Evolutionary conservation across 2,888 invertebrate genomes (phyloP).

Genomic region (Lepas anatifera): DNA sequence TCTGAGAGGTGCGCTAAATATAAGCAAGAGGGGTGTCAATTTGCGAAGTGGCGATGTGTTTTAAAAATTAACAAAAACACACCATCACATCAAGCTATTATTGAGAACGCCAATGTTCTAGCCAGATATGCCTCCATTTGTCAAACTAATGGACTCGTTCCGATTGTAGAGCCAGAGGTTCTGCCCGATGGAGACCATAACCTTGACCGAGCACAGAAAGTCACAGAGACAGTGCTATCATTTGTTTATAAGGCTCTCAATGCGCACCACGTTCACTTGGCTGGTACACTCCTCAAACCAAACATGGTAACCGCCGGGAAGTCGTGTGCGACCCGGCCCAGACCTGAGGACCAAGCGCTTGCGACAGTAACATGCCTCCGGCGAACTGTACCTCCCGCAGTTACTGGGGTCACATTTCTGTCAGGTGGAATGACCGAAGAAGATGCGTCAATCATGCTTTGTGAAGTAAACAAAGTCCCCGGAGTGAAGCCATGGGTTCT

Average conservation of each 20-base stretch:
- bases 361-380: conserved; percentile 88
- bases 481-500: conserved; percentile 25
- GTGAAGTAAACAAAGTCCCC: conserved; percentile 59
- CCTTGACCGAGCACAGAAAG: conserved; percentile 79
- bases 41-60: conserved; percentile 82
- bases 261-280: conserved; percentile 95
- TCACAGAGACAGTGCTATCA: conserved; percentile 87
- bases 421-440: conserved; percentile 98
- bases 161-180: conserved; percentile 98
- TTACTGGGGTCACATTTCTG: conserved; percentile 91
- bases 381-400: conserved; percentile 89
- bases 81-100: conserved; percentile 77
- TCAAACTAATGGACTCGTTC: conserved; percentile 91
- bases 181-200: conserved; percentile 96
- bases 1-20: conserved; percentile 89
- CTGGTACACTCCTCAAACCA: conserved; percentile 94
- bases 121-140: conserved; percentile 96
- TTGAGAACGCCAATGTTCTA: conserved; percentile 87
- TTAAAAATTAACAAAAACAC: conserved; percentile 69
- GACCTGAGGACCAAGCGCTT: conserved; percentile 69
- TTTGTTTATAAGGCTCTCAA: conserved; percentile 92
- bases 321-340: conserved; percentile 57
- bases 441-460: conserved; percentile 89
- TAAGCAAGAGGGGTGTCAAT: conserved; percentile 92
- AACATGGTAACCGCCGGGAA: conserved; percentile 98